These are phyloP conservation scores for Liolophura sinensis DNA, from an alignment of 1,140 invertebrate genomes.

Conservation along the genomic window DNA sequence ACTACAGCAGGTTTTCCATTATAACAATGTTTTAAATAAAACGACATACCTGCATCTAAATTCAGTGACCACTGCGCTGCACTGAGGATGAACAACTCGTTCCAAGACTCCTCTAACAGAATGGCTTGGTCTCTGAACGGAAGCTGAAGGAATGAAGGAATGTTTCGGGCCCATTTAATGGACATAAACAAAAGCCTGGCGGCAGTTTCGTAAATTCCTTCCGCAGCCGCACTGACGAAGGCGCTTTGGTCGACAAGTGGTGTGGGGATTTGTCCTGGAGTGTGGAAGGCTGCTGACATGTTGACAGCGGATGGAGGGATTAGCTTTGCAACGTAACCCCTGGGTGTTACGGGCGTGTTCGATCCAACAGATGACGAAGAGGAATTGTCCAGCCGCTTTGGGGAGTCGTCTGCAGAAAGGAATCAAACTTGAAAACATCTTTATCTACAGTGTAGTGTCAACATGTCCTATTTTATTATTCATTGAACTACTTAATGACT, in stretches of 20 bases:
- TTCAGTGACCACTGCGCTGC: conserved; percentile 94
- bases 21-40: no score
- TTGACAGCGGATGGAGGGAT: conserved; percentile 40
- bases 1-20: no score
- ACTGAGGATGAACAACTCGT: conserved; percentile 94
- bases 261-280: conserved; percentile 16
- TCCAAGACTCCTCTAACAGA: conserved; percentile 91
- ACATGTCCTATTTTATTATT: no score
- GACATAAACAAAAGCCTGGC: conserved; percentile 91
- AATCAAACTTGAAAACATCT: no score
- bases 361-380: conserved; percentile 1
- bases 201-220: conserved; percentile 75
- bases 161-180: conserved; percentile 95
- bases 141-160: conserved; percentile 95
- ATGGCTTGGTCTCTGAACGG: conserved; percentile 80
- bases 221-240: conserved; percentile 42
- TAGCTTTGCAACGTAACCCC: conserved; percentile 18
- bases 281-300: conserved; percentile 14
- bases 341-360: conserved; percentile 9
- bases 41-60: conserved; percentile 73
- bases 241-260: conserved; percentile 6
- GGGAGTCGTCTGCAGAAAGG: no score
- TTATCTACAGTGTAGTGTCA: no score
- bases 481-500: no score
- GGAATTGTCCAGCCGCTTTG: no score